These are phyloP conservation scores for Chrysolina oricalcia DNA, from an alignment of 2,888 invertebrate species.

Conservation along the genomic window DNA sequence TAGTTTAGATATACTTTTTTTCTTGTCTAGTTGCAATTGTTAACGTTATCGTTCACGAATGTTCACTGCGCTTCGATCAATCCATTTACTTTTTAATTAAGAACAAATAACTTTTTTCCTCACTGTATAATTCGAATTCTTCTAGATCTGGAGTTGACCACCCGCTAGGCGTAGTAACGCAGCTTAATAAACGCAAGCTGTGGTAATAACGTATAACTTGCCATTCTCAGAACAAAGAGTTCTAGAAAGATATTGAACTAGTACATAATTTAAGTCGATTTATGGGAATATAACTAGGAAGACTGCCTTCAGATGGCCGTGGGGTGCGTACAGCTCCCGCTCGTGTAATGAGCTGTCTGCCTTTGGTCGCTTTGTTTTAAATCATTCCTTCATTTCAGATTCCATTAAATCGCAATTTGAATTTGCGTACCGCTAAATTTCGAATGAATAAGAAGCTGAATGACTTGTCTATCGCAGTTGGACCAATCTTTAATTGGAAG, in stretches of 20 bases:
- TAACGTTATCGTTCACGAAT: too few relatives aligned
- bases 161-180: too few relatives aligned
- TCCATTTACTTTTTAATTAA: too few relatives aligned
- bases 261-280: constrained; percentile 42
- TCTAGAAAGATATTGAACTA: constrained; percentile 30
- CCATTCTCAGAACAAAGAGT: constrained; percentile 15
- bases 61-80: too few relatives aligned
- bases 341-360: constrained; percentile 57
- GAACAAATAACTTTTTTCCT: too few relatives aligned
- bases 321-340: constrained; percentile 30
- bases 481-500: constrained; percentile 5
- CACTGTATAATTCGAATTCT: too few relatives aligned
- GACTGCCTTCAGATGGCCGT: constrained; percentile 31
- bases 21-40: too few relatives aligned
- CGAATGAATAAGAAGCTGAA: constrained; percentile 21
- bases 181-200: too few relatives aligned
- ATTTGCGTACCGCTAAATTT: constrained; percentile 45
- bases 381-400: constrained; percentile 59
- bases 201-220: constrained; percentile 10
- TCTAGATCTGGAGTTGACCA: too few relatives aligned
- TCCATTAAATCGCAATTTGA: constrained; percentile 59
- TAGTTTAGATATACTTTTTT: too few relatives aligned
- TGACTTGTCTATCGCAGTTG: constrained; percentile 17
- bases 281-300: constrained; percentile 42
- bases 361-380: constrained; percentile 57